Evolutionary conservation across 2,888 invertebrate genomes (phyloP).

Genomic region (Selenia dentaria): DNA sequence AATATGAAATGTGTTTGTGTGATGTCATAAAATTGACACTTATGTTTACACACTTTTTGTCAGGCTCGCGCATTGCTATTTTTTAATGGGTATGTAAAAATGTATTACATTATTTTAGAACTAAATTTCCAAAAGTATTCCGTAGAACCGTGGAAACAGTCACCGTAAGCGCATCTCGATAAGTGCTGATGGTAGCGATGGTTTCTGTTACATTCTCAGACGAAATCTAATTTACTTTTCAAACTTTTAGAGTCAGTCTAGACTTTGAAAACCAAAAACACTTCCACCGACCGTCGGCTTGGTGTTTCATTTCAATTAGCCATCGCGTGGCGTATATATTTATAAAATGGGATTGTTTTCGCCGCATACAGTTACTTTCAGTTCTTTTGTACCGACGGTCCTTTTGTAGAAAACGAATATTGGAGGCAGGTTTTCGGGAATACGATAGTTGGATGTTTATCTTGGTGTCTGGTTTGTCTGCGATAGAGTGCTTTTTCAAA

Average conservation of each 20-base stretch:
- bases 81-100: too few relatives aligned
- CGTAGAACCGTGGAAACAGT: constrained; percentile 43
- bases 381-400: constrained; percentile 12
- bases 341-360: constrained; percentile 22
- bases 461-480: constrained; percentile 3
- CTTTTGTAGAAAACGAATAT: constrained; percentile 23
- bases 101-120: too few relatives aligned
- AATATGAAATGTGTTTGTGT: too few relatives aligned
- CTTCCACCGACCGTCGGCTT: constrained; percentile 20
- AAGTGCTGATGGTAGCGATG: constrained; percentile 65
- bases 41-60: too few relatives aligned
- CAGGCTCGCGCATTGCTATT: too few relatives aligned
- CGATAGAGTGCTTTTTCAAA: constrained; percentile 7
- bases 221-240: constrained; percentile 75
- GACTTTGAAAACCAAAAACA: constrained; percentile 37
- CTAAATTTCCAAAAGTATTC: too few relatives aligned
- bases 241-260: constrained; percentile 67
- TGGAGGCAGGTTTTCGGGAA: constrained; percentile 16
- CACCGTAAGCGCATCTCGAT: constrained; percentile 53
- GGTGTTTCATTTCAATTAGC: constrained; percentile 53
- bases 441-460: constrained; percentile 13
- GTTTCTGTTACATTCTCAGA: constrained; percentile 70
- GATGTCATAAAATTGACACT: too few relatives aligned
- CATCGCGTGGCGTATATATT: constrained; percentile 17
- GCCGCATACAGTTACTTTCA: constrained; percentile 25